Conservation (phyloP, 2,113 vertebrate genomes). For the human region GRCh38 chr3:87318001-87318500, state of each 20-base stretch:
- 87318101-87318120: background rate
- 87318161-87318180: background rate
- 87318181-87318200: background rate
- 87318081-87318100: background rate
- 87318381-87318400: background rate
- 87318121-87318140: background rate
- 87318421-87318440: background rate
- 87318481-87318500: conserved; percentile 49
- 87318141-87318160: background rate
- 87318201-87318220: background rate
- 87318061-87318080: background rate
- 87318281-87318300: background rate
- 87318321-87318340: background rate
- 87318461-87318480: background rate
- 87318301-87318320: background rate
- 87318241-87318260: background rate
- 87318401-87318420: background rate
- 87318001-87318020: background rate
- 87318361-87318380: background rate
- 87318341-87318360: background rate
- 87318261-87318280: background rate
- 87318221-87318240: background rate
- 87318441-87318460: conserved; percentile 37
- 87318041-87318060: background rate
- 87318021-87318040: background rate